Evolutionary conservation across 2,113 vertebrate genomes (phyloP).

Genomic region (Melierax canorus): DNA sequence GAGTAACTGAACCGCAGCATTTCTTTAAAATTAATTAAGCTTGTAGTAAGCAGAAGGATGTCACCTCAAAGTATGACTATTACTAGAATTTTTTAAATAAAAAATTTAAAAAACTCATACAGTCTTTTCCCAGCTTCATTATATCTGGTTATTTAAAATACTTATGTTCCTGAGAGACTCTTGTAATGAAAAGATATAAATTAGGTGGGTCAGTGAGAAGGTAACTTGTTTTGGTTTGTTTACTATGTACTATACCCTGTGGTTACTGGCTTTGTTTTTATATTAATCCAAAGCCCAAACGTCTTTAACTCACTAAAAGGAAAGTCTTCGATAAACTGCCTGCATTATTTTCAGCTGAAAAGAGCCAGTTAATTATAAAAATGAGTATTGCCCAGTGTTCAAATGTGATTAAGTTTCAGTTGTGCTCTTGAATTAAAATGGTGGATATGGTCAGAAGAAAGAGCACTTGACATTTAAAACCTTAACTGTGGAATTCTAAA

Average conservation of each 20-base stretch:
- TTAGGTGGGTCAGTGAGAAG: not conserved
- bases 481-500: not conserved
- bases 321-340: not conserved
- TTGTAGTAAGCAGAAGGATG: not conserved
- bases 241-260: not conserved
- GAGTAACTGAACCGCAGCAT: not conserved
- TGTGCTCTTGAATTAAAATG: not conserved
- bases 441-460: not conserved
- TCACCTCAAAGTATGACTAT: not conserved
- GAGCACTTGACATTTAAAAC: not conserved
- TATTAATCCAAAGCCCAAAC: not conserved
- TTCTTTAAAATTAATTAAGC: not conserved
- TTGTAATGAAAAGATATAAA: not conserved
- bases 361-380: not conserved
- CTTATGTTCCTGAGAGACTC: not conserved
- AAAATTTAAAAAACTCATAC: not conserved
- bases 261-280: not conserved
- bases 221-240: not conserved
- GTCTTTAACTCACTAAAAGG: not conserved
- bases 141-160: not conserved
- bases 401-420: not conserved
- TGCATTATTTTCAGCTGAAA: not conserved
- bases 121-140: not conserved
- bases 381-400: not conserved
- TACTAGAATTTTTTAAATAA: not conserved